Base-by-base conservation (phyloP, 2,113 vertebrate genomes). In the Struthio camelus region DNA sequence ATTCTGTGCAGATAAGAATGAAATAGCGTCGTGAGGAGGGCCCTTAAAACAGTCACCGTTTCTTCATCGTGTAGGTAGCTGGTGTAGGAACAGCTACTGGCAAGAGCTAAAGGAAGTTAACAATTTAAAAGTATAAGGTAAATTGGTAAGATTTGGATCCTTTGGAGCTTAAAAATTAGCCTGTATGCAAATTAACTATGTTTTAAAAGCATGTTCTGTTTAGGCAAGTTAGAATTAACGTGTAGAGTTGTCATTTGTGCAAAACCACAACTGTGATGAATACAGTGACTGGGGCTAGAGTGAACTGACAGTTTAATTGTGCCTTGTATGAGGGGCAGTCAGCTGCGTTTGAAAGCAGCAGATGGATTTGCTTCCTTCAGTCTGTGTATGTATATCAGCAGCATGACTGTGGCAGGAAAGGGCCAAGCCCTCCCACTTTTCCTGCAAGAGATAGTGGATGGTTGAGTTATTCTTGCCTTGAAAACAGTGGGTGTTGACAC, bases 21-120 rank as follows among this genome's bases (percentile, higher is more conserved):
- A 48, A 67, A 12, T 1, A 6, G 36, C 28, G 1, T 19, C 0
- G 7, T 17, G 32, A 42, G 54, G 6, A 19, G 11, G 48, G 64
- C 12, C 40, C 64, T 30, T n/a, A 22, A 78, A 9, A 25, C 10
- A 6, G 42, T 40, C 25, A 2, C 38, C 14, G 12, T 40, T 23
- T 84, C 48, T 44, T 51, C 0, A 0, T 69, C 11, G 0, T 12
- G 46, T 54, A n/a, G 66, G 58, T 34, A 17, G 34, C 44, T n/a
- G 34, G 15, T 28, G 40, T 15, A 2, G 27, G 6, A 28, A 40
- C 27, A 46, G 79, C 48, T 70, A 12, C 1, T 7, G 42, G 25
- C 14, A 14, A 24, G 54, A 69, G 38, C 64, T 24, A 4, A 10
- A 42, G 42, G 36, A 13, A 23, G 42, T 9, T 30, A 19, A 9